Conservation (phyloP, 2,797 vertebrate genomes). For the Chloroceryle inda region DNA sequence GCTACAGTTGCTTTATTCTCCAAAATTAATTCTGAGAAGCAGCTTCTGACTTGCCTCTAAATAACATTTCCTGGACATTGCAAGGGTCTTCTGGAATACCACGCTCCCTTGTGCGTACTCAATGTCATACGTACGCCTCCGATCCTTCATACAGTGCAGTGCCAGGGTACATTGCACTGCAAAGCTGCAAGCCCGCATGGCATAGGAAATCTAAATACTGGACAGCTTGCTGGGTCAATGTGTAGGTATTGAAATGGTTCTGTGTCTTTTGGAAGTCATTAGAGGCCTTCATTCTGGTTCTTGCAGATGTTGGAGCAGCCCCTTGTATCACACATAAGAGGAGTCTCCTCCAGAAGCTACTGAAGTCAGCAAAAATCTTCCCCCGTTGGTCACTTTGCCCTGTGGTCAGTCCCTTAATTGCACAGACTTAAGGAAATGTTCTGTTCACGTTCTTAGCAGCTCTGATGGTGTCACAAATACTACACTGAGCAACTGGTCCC, state of each 20-base stretch:
- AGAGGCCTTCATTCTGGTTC: not conserved
- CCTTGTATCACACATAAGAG: fast-evolving
- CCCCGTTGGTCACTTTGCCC: not conserved
- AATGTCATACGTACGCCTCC: fast-evolving
- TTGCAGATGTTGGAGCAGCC: not conserved
- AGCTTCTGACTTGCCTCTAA: not conserved
- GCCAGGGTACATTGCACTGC: not conserved
- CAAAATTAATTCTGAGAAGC: not conserved
- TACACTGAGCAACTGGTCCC: not conserved
- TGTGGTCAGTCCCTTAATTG: not conserved
- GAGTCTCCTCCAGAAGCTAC: not conserved
- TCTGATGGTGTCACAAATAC: not conserved
- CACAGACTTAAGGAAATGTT: not conserved
- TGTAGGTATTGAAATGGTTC: not conserved
- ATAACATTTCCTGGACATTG: fast-evolving
- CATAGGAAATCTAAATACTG: not conserved
- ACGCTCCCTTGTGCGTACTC: not conserved
- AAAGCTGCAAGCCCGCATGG: not conserved
- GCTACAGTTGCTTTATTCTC: not conserved
- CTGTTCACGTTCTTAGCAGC: not conserved
- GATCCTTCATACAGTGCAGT: not conserved
- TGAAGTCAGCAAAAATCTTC: not conserved
- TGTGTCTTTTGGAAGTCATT: not conserved
- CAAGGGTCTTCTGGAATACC: not conserved
- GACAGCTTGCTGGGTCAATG: not conserved